These are phyloP conservation scores for Proctacanthus coquilletti DNA, from an alignment of 1,140 invertebrate genomes.

Conservation along the genomic window DNA sequence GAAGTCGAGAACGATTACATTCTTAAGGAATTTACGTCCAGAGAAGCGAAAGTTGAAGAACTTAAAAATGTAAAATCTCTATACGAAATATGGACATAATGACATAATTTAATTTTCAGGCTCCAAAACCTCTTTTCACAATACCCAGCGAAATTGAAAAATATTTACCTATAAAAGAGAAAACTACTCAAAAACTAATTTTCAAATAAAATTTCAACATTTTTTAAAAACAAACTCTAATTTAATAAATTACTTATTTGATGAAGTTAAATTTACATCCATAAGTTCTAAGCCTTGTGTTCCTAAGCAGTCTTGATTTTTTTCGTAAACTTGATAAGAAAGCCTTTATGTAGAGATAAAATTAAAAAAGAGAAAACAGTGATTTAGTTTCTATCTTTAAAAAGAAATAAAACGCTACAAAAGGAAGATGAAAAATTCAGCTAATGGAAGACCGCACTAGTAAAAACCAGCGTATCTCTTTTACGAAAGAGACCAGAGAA, in stretches of 20 bases:
- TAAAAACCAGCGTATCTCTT: no score
- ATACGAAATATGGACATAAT: not conserved
- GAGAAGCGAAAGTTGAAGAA: slow-evolving; percentile 51
- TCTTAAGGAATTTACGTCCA: slow-evolving; percentile 57
- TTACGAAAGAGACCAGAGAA: no score
- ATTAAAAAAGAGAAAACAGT: no score
- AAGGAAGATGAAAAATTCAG: no score
- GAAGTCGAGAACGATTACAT: slow-evolving; percentile 60
- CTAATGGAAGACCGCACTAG: no score
- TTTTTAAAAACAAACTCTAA: not conserved
- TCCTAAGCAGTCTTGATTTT: no score
- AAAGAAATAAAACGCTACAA: no score
- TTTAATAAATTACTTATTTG: not conserved
- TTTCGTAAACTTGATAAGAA: no score
- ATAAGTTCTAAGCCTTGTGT: no score
- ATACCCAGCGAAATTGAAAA: slow-evolving; percentile 40
- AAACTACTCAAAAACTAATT: slow-evolving; percentile 32
- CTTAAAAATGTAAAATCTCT: slow-evolving; percentile 26
- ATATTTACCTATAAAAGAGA: slow-evolving; percentile 32
- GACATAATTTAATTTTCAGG: slow-evolving; percentile 20
- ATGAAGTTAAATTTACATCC: no score
- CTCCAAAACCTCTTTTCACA: slow-evolving; percentile 32
- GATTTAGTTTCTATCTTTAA: no score
- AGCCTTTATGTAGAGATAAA: no score
- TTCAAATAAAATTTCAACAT: slow-evolving; percentile 14